Conservation (phyloP, 2,797 vertebrate species). For the Gymnothorax javanicus region DNA sequence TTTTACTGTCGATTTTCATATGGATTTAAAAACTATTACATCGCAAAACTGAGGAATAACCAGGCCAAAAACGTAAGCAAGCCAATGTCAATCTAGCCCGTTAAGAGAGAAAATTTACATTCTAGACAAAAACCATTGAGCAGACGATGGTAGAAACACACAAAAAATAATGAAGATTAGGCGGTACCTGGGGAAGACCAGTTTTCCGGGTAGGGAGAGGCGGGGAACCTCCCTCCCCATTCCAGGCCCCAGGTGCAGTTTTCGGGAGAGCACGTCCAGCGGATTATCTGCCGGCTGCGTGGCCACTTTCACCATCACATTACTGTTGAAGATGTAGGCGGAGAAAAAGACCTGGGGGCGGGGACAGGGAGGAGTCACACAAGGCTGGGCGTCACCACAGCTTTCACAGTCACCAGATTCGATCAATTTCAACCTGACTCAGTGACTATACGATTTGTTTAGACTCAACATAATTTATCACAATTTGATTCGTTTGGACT, state of each 20-base stretch:
- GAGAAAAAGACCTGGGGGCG: conserved; percentile 92
- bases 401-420: neutral
- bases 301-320: conserved; percentile 99
- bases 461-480: too few relatives aligned
- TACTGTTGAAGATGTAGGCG: conserved; percentile 99
- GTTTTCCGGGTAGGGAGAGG: conserved; percentile 93
- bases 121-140: too few relatives aligned
- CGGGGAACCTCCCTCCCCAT: conserved; percentile 95
- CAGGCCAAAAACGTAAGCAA: too few relatives aligned
- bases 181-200: conserved; percentile 94
- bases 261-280: conserved; percentile 93
- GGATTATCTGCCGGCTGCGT: conserved; percentile 98
- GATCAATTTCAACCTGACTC: neutral
- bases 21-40: too few relatives aligned
- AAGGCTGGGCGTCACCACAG: neutral
- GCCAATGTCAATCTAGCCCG: too few relatives aligned
- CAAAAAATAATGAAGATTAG: too few relatives aligned
- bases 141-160: too few relatives aligned
- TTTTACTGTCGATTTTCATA: too few relatives aligned
- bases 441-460: too few relatives aligned
- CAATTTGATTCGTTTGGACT: too few relatives aligned
- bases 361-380: neutral
- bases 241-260: conserved; percentile 93
- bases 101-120: too few relatives aligned
- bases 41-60: too few relatives aligned